phyloP scores from a whole-genome alignment of 2,888 invertebrate genomes.

The Eupsilia transversa region DNA sequence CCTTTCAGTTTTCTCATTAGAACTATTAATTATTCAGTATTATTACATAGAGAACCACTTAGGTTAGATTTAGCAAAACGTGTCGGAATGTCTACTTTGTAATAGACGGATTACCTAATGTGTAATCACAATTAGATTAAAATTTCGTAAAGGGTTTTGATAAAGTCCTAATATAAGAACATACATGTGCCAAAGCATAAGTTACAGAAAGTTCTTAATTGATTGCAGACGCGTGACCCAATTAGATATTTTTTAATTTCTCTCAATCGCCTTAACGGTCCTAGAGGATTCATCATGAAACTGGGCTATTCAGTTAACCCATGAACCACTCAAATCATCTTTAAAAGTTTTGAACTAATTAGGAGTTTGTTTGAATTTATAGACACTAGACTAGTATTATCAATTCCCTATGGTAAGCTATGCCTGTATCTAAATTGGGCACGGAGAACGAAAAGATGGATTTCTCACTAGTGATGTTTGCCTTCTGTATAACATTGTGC shows the following conservation, averaged over 20 bases:
- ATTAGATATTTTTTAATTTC: conserved; percentile 7
- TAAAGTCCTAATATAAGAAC: conserved; percentile 2
- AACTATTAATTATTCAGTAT: background rate
- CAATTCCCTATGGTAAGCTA: background rate
- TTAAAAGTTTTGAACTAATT: background rate
- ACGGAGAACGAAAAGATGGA: background rate
- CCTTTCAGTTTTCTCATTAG: background rate
- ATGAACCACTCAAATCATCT: background rate
- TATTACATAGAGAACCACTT: background rate
- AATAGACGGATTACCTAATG: background rate
- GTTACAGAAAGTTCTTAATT: background rate
- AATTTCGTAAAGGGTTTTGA: background rate
- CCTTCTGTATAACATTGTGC: background rate
- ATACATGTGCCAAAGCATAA: background rate
- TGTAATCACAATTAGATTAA: conserved; percentile 14
- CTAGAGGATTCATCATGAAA: background rate
- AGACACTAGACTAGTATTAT: background rate
- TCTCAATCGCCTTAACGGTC: background rate
- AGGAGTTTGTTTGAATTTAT: background rate
- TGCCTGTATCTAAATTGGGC: too few relatives aligned
- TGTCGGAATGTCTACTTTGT: background rate
- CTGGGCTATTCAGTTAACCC: background rate
- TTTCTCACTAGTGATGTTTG: background rate
- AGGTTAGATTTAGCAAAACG: background rate
- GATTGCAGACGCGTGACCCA: conserved; percentile 1